Evolutionary conservation across 92 coral and sea anemone genomes (phyloP).

Genomic region (Galaxea fascicularis): DNA sequence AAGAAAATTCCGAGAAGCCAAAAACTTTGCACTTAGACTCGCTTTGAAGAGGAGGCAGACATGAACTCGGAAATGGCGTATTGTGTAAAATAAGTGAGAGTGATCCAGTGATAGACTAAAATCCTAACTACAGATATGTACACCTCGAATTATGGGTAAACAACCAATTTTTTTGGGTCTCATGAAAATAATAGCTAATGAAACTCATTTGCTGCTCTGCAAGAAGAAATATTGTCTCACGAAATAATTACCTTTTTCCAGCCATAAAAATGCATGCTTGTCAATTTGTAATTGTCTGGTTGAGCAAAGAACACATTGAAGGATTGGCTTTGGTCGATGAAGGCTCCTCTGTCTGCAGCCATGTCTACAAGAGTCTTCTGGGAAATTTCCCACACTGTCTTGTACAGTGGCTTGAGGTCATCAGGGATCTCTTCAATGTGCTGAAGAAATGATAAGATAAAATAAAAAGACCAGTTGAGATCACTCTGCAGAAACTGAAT

Average conservation of each 20-base stretch:
- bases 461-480: neutral
- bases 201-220: no score
- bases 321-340: constrained; percentile 98
- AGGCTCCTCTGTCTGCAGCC: constrained; percentile 99
- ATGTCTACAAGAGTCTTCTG: constrained; percentile 87
- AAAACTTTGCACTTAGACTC: no score
- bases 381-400: constrained; percentile 99
- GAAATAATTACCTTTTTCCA: constrained; percentile 88
- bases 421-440: constrained; percentile 92
- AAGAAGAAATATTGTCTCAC: no score
- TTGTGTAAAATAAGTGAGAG: no score
- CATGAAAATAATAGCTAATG: no score
- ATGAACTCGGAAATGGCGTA: no score
- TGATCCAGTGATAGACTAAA: no score
- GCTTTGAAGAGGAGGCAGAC: no score
- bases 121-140: no score
- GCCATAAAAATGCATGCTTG: constrained; percentile 99
- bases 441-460: constrained; percentile 22
- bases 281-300: constrained; percentile 85
- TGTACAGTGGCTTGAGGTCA: constrained; percentile 88
- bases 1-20: no score
- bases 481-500: neutral
- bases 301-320: constrained; percentile 95
- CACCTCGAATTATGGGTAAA: no score
- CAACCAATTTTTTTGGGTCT: no score